Conservation (phyloP, 2,113 vertebrate species). For the Nycticebus coucang region DNA sequence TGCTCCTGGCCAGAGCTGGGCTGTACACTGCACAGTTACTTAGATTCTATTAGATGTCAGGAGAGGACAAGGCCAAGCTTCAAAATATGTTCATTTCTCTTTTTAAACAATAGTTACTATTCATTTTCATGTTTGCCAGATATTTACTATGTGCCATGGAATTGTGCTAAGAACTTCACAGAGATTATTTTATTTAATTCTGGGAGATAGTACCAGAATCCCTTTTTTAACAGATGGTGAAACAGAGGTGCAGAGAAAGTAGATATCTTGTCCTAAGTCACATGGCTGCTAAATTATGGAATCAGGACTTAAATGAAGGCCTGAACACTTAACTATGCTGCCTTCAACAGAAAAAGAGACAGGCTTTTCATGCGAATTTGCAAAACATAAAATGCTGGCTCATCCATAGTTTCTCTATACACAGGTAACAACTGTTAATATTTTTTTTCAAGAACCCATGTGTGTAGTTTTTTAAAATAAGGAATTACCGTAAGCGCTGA, state of each 20-base stretch:
- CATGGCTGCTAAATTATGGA: not conserved
- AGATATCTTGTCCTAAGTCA: not conserved
- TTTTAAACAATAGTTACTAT: not conserved
- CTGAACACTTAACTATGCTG: not conserved
- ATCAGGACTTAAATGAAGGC: not conserved
- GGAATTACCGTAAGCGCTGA: not conserved
- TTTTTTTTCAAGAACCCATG: not conserved
- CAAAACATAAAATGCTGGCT: not conserved
- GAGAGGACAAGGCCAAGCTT: not conserved
- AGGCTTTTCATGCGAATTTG: not conserved
- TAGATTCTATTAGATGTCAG: not conserved
- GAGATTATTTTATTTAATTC: not conserved
- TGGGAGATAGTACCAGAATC: not conserved
- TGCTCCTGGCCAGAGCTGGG: not conserved
- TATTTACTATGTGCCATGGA: not conserved
- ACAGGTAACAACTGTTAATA: not conserved
- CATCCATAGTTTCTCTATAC: not conserved
- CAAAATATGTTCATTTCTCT: not conserved
- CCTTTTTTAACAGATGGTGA: not conserved
- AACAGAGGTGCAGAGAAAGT: not conserved
- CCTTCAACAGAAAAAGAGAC: not conserved
- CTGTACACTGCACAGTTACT: not conserved
- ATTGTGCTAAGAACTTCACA: not conserved
- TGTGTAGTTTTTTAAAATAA: constrained; percentile 1
- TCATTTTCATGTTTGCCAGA: not conserved